Evolutionary conservation across 2,888 invertebrate genomes (phyloP), one percentile per base, ranked within the genome.

Genomic region (Tenthredo mesomela): DNA sequence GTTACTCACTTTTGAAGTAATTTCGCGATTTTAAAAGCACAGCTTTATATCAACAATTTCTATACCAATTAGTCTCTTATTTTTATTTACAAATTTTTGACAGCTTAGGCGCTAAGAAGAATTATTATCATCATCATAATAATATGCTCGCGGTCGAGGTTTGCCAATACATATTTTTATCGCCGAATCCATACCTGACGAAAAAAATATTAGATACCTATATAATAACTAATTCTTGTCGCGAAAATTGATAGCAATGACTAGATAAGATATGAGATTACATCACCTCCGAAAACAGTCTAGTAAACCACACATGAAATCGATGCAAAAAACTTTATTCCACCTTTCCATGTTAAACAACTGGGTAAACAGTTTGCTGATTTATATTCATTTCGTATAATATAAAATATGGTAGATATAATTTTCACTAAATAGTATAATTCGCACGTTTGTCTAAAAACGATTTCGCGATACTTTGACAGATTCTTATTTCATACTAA

Each of bases 401-500:
- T 15, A 47, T 12, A 15, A 47, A 47, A 47, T 47, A n/a, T n/a
- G 6, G 54, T 54, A n/a, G 18, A 50, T n/a, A n/a, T 18, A 15
- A 47, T 50, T 50, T 18, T 29, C 29, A 29, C 29, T 29, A 29
- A 29, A 29, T 1, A 29, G 29, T 29, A 29, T 29, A n/a, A n/a
- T 29, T 29, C 29, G 2, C 6, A 7, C 50, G 6, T 18, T 54
- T n/a, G n/a, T 54, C 54, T 54, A n/a, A 54, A 6, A 54, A n/a
- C 54, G 10, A 54, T 40, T 43, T 43, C 12, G 73, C 33, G 21
- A 25, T 18, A 33, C 58, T 15, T 21, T 12, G 80, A 25, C 40
- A 21, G 40, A n/a, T 15, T 61, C 47, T 37, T 29, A 33, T 61
- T 77, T 25, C 2, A 84, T 85, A 89, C 88, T 90, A 85, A 89